These are phyloP conservation scores for Tetranychus piercei DNA, from an alignment of 2,888 invertebrate species.

Conservation along the genomic window DNA sequence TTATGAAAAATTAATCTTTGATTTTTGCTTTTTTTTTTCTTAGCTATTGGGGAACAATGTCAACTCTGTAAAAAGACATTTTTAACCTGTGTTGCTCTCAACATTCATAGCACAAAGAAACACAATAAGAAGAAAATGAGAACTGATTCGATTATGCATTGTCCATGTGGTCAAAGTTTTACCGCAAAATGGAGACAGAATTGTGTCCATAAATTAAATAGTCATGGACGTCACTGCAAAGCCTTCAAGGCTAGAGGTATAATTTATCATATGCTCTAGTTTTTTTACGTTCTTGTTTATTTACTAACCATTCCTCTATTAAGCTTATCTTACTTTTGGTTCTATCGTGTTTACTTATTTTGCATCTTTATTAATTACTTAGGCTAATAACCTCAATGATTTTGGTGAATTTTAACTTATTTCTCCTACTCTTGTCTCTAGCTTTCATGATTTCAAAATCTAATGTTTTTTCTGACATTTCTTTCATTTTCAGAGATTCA, in stretches of 20 bases:
- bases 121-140: slow-evolving; percentile 4
- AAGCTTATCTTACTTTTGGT: too few species aligned
- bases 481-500: not conserved
- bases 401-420: too few species aligned
- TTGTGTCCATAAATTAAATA: slow-evolving; percentile 8
- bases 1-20: not conserved
- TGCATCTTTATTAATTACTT: too few species aligned
- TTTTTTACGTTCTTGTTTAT: not conserved
- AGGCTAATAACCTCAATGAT: too few species aligned
- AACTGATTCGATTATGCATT: not conserved
- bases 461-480: not conserved
- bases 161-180: slow-evolving; percentile 1
- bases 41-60: not conserved
- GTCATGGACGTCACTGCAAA: slow-evolving; percentile 9
- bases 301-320: not conserved
- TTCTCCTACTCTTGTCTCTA: too few species aligned
- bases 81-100: slow-evolving; percentile 3
- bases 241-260: slow-evolving; percentile 1
- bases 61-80: slow-evolving; percentile 3
- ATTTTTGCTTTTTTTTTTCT: not conserved
- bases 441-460: too few species aligned
- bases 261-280: not conserved
- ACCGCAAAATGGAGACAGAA: slow-evolving; percentile 7
- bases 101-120: slow-evolving; percentile 1
- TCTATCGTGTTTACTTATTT: too few species aligned